Base-by-base conservation (phyloP, 2,113 vertebrate species). In the Oncorhynchus nerka region DNA sequence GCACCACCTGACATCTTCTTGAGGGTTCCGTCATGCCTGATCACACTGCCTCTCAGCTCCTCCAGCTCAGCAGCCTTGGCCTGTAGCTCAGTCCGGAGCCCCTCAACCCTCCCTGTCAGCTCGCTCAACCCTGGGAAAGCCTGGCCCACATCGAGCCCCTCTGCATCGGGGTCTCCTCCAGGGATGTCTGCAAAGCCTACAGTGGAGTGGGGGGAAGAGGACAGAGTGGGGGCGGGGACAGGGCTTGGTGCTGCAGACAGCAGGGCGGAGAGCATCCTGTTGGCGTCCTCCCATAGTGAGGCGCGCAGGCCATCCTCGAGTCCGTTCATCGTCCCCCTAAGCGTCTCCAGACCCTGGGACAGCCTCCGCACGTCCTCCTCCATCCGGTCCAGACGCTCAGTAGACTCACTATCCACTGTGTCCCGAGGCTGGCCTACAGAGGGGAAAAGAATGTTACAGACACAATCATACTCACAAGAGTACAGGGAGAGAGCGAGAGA, bases 131-230 rank as follows among this genome's bases (percentile, higher is more conserved):
- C 92, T 65, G 95, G 91, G 71, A 89, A 89, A 0, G 90, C 80
- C 13, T 92, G 90, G 0, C 88, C 89, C 71, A 94, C 93, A 81
- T 96, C 95, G 0, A 95, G 87, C 11, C 90, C 94, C 30, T 86
- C 90, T 11, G 76, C 78, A 0, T 93, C 93, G 70, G 90, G 92
- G 65, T 93, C 85, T 6, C 93, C 92, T 0, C 95, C 94, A 0
- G 96, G 95, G 81, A 98, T 93, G 85, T 96, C 93, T 32, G 92
- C 96, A 0, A 99, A 97, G 69, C 94, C 96, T 45, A 97, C 87
- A 0, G 89, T 87, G 0, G 92, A 82, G 22, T 92, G 90, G 1
- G 78, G 82, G 86, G 94, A 87, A 15, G 85, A 87, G 24, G 9
- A 45, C 39, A 45, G 39, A 45, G 86, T 78, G 65, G 75, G 45